phyloP scores from a whole-genome alignment of 2,113 vertebrate species.

The Proterorhinus semilunaris region DNA sequence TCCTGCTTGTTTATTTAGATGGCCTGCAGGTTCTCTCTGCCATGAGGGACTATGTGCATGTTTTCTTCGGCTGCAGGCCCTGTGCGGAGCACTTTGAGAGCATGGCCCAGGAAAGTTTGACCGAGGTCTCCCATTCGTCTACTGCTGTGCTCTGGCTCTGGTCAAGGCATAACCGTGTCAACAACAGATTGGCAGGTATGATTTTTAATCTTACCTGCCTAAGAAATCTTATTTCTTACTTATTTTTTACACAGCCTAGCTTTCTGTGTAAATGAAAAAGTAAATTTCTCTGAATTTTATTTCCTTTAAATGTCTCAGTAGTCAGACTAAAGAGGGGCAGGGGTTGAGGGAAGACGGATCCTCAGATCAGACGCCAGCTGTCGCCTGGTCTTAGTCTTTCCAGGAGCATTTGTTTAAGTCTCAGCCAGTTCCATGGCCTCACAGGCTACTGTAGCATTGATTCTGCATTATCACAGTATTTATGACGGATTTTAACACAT shows the following conservation, averaged over 20 bases:
- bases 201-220: too few species aligned
- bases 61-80: constrained; percentile 86
- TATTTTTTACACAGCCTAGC: too few species aligned
- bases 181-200: constrained; percentile 86
- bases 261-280: neutral
- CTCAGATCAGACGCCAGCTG: constrained; percentile 77
- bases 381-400: constrained; percentile 48
- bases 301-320: constrained; percentile 41
- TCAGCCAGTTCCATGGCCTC: constrained; percentile 35
- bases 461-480: constrained; percentile 1
- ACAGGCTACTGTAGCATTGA: constrained; percentile 8
- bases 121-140: constrained; percentile 47
- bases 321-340: constrained; percentile 48
- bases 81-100: constrained; percentile 87
- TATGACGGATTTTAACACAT: neutral
- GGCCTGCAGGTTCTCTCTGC: constrained; percentile 80
- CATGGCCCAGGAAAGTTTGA: constrained; percentile 82
- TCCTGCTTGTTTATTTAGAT: constrained; percentile 54
- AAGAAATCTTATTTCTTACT: too few species aligned
- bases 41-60: constrained; percentile 80
- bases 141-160: constrained; percentile 85
- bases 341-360: constrained; percentile 52
- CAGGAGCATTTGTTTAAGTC: constrained; percentile 41
- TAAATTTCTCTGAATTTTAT: constrained; percentile 1
- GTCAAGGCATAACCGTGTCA: constrained; percentile 89